Conservation (phyloP, 2,888 invertebrate species). For the Phoenoteleia sp. region DNA sequence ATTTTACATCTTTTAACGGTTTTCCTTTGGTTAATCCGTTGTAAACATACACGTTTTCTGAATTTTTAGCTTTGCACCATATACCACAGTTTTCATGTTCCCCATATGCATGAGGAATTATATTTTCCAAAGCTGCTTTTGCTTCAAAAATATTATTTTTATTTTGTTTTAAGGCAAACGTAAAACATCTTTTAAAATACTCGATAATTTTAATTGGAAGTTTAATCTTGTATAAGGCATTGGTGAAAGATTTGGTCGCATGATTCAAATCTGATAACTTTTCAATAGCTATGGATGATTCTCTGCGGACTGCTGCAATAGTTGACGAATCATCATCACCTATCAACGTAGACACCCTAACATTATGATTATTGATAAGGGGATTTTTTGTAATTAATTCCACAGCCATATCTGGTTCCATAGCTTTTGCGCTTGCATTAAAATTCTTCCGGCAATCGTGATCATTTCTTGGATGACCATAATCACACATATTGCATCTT, state of each 20-base stretch:
- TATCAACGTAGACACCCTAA: constrained; percentile 40
- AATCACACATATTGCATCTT: not conserved
- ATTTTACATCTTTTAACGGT: constrained; percentile 21
- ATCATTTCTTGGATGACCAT: not conserved
- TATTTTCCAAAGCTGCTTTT: constrained; percentile 10
- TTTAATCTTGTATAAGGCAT: constrained; percentile 20
- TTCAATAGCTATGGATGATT: not conserved
- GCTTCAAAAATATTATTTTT: not conserved
- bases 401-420: constrained; percentile 70
- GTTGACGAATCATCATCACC: constrained; percentile 72
- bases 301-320: constrained; percentile 44
- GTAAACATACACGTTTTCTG: not conserved
- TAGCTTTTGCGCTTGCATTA: constrained; percentile 64
- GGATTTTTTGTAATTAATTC: constrained; percentile 53
- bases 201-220: not conserved
- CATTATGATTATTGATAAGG: constrained; percentile 45
- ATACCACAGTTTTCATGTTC: constrained; percentile 19
- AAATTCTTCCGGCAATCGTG: constrained; percentile 68
- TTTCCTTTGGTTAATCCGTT: constrained; percentile 25
- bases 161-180: constrained; percentile 11
- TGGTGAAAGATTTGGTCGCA: constrained; percentile 9
- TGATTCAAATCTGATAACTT: constrained; percentile 36
- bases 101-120: constrained; percentile 29
- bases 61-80: constrained; percentile 23
- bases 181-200: constrained; percentile 15